phyloP scores from a whole-genome alignment of 1,140 invertebrate species.

The Saxidomus purpurata region DNA sequence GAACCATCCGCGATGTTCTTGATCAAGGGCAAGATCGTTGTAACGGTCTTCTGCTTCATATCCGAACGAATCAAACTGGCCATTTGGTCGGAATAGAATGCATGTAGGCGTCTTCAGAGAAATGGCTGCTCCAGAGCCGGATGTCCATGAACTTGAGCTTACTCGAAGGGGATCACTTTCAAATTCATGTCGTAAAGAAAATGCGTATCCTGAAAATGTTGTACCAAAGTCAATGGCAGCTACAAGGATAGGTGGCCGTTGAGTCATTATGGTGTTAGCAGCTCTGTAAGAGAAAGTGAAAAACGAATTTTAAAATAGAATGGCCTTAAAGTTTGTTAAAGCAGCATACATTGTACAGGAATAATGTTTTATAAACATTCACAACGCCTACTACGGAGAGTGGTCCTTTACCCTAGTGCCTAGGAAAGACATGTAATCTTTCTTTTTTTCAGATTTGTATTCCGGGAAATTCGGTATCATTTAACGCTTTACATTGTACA shows the following conservation, averaged over 20 bases:
- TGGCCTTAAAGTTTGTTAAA: too few relatives aligned
- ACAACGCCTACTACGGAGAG: too few relatives aligned
- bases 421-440: too few relatives aligned
- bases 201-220: constrained; percentile 89
- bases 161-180: constrained; percentile 84
- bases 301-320: too few relatives aligned
- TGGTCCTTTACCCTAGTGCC: too few relatives aligned
- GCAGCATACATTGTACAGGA: too few relatives aligned
- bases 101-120: constrained; percentile 89
- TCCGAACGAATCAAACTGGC: constrained; percentile 88
- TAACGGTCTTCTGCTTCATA: constrained; percentile 88
- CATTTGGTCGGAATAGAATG: constrained; percentile 87
- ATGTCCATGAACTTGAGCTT: constrained; percentile 89
- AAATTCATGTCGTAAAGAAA: constrained; percentile 87
- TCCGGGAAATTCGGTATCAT: too few relatives aligned
- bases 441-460: too few relatives aligned
- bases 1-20: constrained; percentile 87
- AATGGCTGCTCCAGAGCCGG: constrained; percentile 87
- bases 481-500: too few relatives aligned
- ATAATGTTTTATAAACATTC: too few relatives aligned
- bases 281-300: too few relatives aligned
- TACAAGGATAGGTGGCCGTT: constrained; percentile 81
- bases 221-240: constrained; percentile 89
- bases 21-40: constrained; percentile 87
- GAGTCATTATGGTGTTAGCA: constrained; percentile 88